Conservation (phyloP, 2,888 invertebrate species). For the Drosophila nr. fundita region DNA sequence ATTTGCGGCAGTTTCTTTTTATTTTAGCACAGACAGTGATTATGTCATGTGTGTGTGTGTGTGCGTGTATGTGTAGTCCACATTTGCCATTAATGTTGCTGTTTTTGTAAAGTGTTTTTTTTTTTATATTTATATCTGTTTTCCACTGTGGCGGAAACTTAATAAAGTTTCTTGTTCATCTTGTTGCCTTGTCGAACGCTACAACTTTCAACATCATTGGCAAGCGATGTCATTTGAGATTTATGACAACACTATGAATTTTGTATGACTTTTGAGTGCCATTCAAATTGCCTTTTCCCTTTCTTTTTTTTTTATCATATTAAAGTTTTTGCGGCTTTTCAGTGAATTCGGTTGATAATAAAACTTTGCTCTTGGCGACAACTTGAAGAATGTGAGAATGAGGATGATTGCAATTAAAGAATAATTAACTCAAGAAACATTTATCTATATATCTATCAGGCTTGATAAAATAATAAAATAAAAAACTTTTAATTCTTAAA, state of each 20-base stretch:
- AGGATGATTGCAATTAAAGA: not conserved
- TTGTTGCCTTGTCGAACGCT: slow-evolving; percentile 33
- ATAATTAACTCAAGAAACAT: too few species aligned
- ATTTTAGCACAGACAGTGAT: slow-evolving; percentile 43
- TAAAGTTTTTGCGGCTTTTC: slow-evolving; percentile 22
- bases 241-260: slow-evolving; percentile 64
- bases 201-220: slow-evolving; percentile 63
- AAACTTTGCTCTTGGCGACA: not conserved
- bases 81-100: slow-evolving; percentile 38
- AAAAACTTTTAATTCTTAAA: not conserved
- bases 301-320: slow-evolving; percentile 8
- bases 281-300: slow-evolving; percentile 36
- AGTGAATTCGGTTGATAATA: slow-evolving; percentile 15
- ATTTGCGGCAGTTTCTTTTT: slow-evolving; percentile 39
- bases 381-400: not conserved
- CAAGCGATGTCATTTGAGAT: slow-evolving; percentile 59
- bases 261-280: slow-evolving; percentile 57
- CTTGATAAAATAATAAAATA: not conserved
- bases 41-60: slow-evolving; percentile 32
- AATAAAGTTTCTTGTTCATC: slow-evolving; percentile 61
- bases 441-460: too few species aligned
- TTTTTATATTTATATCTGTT: slow-evolving; percentile 31
- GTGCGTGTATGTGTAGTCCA: slow-evolving; percentile 31
- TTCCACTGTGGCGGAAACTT: slow-evolving; percentile 63
- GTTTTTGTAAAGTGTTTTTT: slow-evolving; percentile 49